Evolutionary conservation across 2,797 vertebrate genomes (phyloP), one percentile per base, ranked within the genome.

Genomic region (Chrysocyon brachyurus): DNA sequence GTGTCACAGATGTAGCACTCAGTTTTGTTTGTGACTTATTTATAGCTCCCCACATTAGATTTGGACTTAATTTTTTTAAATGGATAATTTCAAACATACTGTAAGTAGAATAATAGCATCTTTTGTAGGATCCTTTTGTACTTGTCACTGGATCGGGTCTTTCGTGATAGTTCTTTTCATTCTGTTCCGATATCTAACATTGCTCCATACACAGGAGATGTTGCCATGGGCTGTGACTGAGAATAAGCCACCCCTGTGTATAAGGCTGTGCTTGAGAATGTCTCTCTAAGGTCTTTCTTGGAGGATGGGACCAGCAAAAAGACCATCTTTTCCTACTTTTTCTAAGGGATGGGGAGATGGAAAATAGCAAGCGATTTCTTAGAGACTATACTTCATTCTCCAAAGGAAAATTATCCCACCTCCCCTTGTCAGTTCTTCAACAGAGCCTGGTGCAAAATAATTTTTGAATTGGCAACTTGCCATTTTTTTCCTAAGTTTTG

Each of bases 401-500:
- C 46, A 49, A 84, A 95, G 33, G 33, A 49, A 33, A 61, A 19
- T 8, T 68, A 7, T 64, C 33, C 17, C 22, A 0, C 16, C 6
- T 78, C 21, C n/a, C 24, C 10, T 40, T 7, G 7, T 59, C 31
- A 64, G n/a, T 36, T 78, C 92, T 96, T 93, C 85, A 31, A 28
- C 24, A 17, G 56, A 87, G 49, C 31, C 40, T 77, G n/a, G 24
- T 66, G 21, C 52, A 88, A 72, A 93, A 85, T 36, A 54, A 36
- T 56, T 26, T 90, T 79, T 56, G 63, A 89, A 70, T 79, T 59
- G 64, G 56, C 61, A 64, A 88, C 52, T 90, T 93, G 75, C 40
- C 6, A 17, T 87, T 90, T 90, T 85, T 28, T 14, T 33, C 56
- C 49, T 2, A 96, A 77, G 88, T 90, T 94, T 91, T 92, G 54